Evolutionary conservation across 2,888 invertebrate genomes (phyloP).

Genomic region (Cheilosia vulpina): DNA sequence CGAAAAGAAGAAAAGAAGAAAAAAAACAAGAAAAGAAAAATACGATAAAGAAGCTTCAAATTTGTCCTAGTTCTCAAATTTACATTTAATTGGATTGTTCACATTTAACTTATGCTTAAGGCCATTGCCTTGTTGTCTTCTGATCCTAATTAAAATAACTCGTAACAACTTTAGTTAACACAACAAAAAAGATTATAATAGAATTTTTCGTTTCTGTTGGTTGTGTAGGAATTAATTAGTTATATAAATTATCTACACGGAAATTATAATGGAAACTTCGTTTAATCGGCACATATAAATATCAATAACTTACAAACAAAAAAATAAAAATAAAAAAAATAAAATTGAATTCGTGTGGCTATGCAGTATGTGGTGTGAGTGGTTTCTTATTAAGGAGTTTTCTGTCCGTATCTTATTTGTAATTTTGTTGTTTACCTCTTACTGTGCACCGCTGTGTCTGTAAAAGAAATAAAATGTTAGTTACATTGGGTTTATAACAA

Average conservation of each 20-base stretch:
- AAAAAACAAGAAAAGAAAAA: not conserved
- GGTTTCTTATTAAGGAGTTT: constrained; percentile 8
- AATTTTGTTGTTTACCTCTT: not conserved
- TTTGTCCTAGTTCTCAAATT: not conserved
- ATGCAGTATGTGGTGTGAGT: not conserved
- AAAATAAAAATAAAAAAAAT: not conserved
- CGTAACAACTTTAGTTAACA: too few relatives aligned
- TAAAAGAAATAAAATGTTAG: not conserved
- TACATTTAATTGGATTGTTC: not conserved
- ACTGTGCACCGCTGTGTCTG: constrained; percentile 2
- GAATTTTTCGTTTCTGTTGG: too few relatives aligned
- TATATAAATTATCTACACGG: constrained; percentile 2
- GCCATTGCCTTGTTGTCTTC: too few relatives aligned
- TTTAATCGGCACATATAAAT: constrained; percentile 1
- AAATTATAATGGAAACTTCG: constrained; percentile 1
- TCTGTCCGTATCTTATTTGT: not conserved
- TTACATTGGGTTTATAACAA: not conserved
- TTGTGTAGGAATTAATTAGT: too few relatives aligned
- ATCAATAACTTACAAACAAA: not conserved
- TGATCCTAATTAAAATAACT: too few relatives aligned
- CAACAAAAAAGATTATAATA: too few relatives aligned
- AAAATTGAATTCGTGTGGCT: not conserved
- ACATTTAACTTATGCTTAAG: not conserved
- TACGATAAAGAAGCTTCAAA: not conserved
- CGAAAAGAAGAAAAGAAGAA: not conserved